Evolutionary conservation across 2,113 vertebrate species (phyloP).

Genomic region (Ivindomyrus marchei): DNA sequence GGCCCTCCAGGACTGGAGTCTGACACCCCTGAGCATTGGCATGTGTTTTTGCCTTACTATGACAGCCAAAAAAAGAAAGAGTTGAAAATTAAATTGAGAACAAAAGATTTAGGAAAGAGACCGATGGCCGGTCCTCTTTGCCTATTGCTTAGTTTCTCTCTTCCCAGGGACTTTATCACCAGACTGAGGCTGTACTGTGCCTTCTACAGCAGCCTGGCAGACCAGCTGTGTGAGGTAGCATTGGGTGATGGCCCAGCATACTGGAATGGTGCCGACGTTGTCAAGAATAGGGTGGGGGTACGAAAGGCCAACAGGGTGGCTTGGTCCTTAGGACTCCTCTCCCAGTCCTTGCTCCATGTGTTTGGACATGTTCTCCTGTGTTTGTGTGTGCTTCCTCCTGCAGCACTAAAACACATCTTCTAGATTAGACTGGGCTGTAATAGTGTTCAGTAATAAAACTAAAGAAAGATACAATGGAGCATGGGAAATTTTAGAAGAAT

Average conservation of each 20-base stretch:
- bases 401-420: neutral
- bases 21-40: too few relatives aligned
- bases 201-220: constrained; percentile 68
- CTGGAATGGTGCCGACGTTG: constrained; percentile 71
- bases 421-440: neutral
- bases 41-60: neutral
- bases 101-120: too few relatives aligned
- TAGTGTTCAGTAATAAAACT: neutral
- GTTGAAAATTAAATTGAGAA: too few relatives aligned
- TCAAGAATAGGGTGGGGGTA: constrained; percentile 61
- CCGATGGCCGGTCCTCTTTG: too few relatives aligned
- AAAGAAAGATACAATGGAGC: neutral
- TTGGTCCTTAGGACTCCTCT: neutral
- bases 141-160: neutral
- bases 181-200: constrained; percentile 63
- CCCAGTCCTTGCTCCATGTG: too few relatives aligned
- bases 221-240: constrained; percentile 74
- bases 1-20: too few relatives aligned
- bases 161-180: constrained; percentile 69
- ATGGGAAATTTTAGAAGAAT: neutral
- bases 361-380: neutral
- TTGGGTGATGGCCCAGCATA: constrained; percentile 60
- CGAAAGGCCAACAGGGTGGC: neutral
- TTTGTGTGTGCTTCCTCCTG: neutral
- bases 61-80: neutral